phyloP scores from a whole-genome alignment of 92 coral and sea anemone species.

The Heliopora coerulea region DNA sequence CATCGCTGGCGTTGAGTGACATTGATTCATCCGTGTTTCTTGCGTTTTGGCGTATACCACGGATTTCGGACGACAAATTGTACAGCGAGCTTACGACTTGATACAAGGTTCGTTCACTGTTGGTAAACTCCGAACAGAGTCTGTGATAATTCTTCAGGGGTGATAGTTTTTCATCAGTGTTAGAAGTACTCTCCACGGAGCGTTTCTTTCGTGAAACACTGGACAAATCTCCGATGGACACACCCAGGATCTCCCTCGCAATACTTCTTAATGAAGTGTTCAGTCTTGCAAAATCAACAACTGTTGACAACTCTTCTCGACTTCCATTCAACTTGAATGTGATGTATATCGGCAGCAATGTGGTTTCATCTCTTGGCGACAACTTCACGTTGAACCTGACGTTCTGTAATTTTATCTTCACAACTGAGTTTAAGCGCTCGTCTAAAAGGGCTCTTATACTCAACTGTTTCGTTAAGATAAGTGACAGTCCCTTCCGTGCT shows the following conservation, averaged over 20 bases:
- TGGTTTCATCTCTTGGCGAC: not conserved
- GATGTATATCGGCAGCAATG: slow-evolving; percentile 27
- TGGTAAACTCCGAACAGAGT: slow-evolving; percentile 60
- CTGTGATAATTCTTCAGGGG: slow-evolving; percentile 47
- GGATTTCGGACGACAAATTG: slow-evolving; percentile 47
- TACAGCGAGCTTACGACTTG: slow-evolving; percentile 53
- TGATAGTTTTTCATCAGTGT: slow-evolving; percentile 9
- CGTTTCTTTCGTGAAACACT: slow-evolving; percentile 45
- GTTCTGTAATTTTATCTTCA: not conserved
- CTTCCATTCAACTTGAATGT: slow-evolving; percentile 13
- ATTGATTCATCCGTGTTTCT: slow-evolving; percentile 9
- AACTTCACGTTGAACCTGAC: slow-evolving; percentile 15
- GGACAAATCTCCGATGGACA: slow-evolving; percentile 50
- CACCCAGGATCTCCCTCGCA: slow-evolving; percentile 49
- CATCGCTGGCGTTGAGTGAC: slow-evolving; percentile 1
- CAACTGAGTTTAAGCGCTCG: not conserved
- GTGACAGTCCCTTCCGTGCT: slow-evolving; percentile 27
- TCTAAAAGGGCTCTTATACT: slow-evolving; percentile 11
- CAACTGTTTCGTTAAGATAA: slow-evolving; percentile 38
- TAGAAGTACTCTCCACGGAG: slow-evolving; percentile 25
- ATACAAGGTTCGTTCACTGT: slow-evolving; percentile 54
- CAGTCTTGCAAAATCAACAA: slow-evolving; percentile 29
- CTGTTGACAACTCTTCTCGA: slow-evolving; percentile 16
- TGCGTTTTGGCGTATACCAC: slow-evolving; percentile 1
- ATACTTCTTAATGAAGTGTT: slow-evolving; percentile 47